phyloP scores from a whole-genome alignment of 2,113 vertebrate species.

The Cynoglossus semilaevis region DNA sequence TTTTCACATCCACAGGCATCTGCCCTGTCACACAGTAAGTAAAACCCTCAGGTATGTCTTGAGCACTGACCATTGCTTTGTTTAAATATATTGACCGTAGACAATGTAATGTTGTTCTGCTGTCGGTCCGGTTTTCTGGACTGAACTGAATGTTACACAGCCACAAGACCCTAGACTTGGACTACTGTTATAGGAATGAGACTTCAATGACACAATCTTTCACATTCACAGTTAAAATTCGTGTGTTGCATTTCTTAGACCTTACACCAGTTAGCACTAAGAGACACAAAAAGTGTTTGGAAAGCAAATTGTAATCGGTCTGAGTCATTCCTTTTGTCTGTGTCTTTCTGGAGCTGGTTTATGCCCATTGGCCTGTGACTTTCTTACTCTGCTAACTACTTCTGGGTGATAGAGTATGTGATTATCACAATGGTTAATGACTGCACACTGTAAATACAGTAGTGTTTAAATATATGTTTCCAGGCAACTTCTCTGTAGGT shows the following conservation, averaged over 20 bases:
- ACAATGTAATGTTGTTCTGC: constrained; percentile 29
- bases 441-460: background rate
- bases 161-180: constrained; percentile 48
- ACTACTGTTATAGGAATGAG: background rate
- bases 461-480: constrained; percentile 1
- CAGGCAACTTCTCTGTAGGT: background rate
- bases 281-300: background rate
- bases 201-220: constrained; percentile 14
- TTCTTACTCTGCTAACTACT: background rate
- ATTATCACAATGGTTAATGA: background rate
- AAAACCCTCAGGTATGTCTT: constrained; percentile 24
- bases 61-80: constrained; percentile 20
- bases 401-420: background rate
- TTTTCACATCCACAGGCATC: constrained; percentile 11
- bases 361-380: background rate
- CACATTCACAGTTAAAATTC: constrained; percentile 4
- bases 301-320: background rate
- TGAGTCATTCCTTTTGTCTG: background rate
- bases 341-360: background rate
- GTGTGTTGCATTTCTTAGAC: background rate
- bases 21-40: constrained; percentile 27
- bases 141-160: constrained; percentile 13
- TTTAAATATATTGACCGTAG: background rate
- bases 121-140: constrained; percentile 16
- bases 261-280: background rate